phyloP scores from a whole-genome alignment of 2,888 invertebrate genomes.

The Shargacucullia verbasci region DNA sequence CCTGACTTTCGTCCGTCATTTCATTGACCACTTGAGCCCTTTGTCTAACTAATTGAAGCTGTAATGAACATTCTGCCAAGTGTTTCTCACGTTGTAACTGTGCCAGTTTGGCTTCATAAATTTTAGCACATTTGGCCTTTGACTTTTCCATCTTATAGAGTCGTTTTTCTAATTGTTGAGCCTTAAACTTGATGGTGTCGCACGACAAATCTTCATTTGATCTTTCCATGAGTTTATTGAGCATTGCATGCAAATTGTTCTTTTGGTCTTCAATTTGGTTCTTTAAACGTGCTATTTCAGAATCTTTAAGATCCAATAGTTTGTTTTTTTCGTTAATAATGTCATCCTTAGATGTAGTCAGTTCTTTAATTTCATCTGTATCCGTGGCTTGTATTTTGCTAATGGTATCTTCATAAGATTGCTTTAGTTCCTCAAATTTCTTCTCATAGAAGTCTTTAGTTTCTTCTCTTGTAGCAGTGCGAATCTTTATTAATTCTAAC shows the following conservation, averaged over 20 bases:
- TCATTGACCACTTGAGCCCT: slow-evolving; percentile 78
- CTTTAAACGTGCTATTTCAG: slow-evolving; percentile 69
- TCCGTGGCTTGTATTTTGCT: slow-evolving; percentile 62
- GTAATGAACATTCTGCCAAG: slow-evolving; percentile 76
- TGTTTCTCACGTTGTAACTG: slow-evolving; percentile 79
- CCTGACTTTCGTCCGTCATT: slow-evolving; percentile 73
- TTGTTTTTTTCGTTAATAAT: slow-evolving; percentile 69
- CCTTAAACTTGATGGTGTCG: slow-evolving; percentile 61
- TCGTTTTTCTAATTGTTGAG: slow-evolving; percentile 75
- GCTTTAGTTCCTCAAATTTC: slow-evolving; percentile 69
- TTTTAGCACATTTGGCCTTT: slow-evolving; percentile 70
- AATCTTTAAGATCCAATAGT: slow-evolving; percentile 68
- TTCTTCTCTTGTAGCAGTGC: slow-evolving; percentile 69
- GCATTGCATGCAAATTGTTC: slow-evolving; percentile 65
- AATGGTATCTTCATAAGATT: slow-evolving; percentile 66
- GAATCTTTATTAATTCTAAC: slow-evolving; percentile 70
- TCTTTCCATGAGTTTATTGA: slow-evolving; percentile 68
- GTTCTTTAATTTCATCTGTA: slow-evolving; percentile 58
- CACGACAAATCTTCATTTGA: slow-evolving; percentile 59
- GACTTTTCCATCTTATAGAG: slow-evolving; percentile 76
- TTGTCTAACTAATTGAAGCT: slow-evolving; percentile 78
- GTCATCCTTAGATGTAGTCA: slow-evolving; percentile 60
- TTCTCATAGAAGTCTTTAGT: slow-evolving; percentile 66
- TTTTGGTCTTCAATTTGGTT: slow-evolving; percentile 70
- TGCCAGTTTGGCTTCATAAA: slow-evolving; percentile 75